Base-by-base conservation (phyloP, 2,113 vertebrate genomes). In the Callipepla squamata region DNA sequence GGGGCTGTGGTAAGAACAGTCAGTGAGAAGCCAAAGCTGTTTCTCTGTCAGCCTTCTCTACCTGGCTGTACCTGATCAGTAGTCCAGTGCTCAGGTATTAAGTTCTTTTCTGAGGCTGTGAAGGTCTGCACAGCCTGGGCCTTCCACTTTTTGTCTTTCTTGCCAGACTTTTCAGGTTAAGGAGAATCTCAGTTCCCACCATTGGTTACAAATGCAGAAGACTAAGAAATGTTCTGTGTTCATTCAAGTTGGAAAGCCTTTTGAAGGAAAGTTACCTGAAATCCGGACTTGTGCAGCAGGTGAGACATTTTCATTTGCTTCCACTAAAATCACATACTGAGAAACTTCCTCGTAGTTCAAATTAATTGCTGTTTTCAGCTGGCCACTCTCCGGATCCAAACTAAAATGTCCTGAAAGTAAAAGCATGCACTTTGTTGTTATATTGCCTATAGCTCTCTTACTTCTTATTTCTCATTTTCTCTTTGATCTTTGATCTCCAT, bases 331-430 rank as follows among this genome's bases (percentile, higher is more conserved):
- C 73, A 94, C 92, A 23, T 97, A 96, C 66, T 94, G 90, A 58
- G 92, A 87, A 53, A 94, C 63, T 21, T 88, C 86, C 67, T 96
- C 95, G 2, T 96, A 95, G 67, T 95, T 73, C 89, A 97, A 72
- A 63, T 97, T 96, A 40, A 93, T 45, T 32, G 93, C 90, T 65
- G 96, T 97, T 90, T 77, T 94, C 75, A 97, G 85, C 53, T 97
- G 12, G 55, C 97, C 96, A 7, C 89, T 97, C 40, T 68, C 53
- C 1, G 65, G 57, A 91, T 97, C 87, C 94, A 97, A 48, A 44
- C 36, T 92, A 40, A 97, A 96, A 51, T 97, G 95, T 76, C 92
- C 97, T 97, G 90, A 23, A 94, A 87, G 47, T 62, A 45, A 58
- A 91, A 93, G 10, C 7, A 15, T 0, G 17, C 30, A 40, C 8